Evolutionary conservation across 2,113 vertebrate genomes (phyloP).

Genomic region (Genyomyrus donnyi): DNA sequence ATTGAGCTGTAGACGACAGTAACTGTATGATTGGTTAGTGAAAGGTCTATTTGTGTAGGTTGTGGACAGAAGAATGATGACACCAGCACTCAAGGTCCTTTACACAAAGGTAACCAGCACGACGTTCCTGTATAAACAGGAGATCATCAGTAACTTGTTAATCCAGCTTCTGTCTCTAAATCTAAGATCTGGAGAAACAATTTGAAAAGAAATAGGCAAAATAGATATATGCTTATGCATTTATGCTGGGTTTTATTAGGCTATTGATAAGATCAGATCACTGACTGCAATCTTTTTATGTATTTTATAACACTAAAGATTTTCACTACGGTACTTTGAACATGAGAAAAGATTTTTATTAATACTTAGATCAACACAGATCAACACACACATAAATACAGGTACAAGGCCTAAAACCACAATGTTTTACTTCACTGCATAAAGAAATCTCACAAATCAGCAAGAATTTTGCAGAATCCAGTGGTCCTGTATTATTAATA

Average conservation of each 20-base stretch:
- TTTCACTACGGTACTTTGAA: background rate
- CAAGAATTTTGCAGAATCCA: background rate
- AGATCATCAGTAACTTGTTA: background rate
- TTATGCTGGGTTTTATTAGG: background rate
- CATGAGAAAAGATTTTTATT: background rate
- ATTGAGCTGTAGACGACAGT: background rate
- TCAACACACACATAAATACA: background rate
- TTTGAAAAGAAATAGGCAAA: background rate
- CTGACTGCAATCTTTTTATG: background rate
- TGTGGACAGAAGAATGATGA: background rate
- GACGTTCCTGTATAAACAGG: background rate
- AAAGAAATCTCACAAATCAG: background rate
- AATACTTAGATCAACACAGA: background rate
- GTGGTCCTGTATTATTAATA: background rate
- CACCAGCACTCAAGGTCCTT: background rate
- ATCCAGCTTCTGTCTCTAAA: background rate
- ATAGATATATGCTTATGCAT: background rate
- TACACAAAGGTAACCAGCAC: background rate
- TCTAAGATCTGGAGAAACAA: background rate
- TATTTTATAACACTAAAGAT: background rate
- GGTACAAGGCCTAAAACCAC: background rate
- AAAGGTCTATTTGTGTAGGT: background rate
- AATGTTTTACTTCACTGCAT: background rate
- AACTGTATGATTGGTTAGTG: background rate
- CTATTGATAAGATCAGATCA: background rate